Evolutionary conservation across 2,888 invertebrate species (phyloP), one percentile per base, ranked within the genome.

Genomic region (Napeogenes inachia): DNA sequence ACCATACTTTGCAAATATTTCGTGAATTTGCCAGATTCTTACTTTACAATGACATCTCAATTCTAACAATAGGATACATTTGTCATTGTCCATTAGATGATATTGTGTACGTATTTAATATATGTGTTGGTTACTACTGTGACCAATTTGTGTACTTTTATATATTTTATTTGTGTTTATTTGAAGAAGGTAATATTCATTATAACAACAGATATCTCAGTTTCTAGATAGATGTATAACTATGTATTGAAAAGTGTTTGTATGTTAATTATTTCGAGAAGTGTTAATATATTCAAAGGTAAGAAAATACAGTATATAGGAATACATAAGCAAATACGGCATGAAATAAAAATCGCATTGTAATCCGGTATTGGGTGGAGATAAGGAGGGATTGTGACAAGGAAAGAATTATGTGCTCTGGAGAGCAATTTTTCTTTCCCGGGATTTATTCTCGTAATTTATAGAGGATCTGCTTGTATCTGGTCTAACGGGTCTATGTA

Each of bases 371-470:
- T 90, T 90, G 90, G 90, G 82, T 84, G 81, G 81, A 88, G 90
- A 90, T 90, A 90, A 90, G 89, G 89, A 89, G 85, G 83, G 85
- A 82, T 85, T 89, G 90, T 90, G 90, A 90, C 90, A 90, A 90
- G 90, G 87, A 89, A 90, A 90, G 90, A 90, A 90, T 90, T 90
- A 90, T 90, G 90, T 90, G 90, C 90, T 90, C 89, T 83, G 86
- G 87, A 90, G 90, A 87, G 89, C 90, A 89, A 90, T 90, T 90
- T 90, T 90, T 90, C 90, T 90, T 90, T 81, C 82, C 81, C 84
- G 81, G 90, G 90, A 90, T 90, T 90, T 90, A 90, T 90, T 89
- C 84, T 78, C 81, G 89, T 90, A 89, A 90, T 90, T 90, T 90
- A 90, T 90, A 84, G 89, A 84, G 89, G 89, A 89, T 88, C 86